Base-by-base conservation (phyloP, 2,797 vertebrate species). In the Bryconaethiops microstoma region DNA sequence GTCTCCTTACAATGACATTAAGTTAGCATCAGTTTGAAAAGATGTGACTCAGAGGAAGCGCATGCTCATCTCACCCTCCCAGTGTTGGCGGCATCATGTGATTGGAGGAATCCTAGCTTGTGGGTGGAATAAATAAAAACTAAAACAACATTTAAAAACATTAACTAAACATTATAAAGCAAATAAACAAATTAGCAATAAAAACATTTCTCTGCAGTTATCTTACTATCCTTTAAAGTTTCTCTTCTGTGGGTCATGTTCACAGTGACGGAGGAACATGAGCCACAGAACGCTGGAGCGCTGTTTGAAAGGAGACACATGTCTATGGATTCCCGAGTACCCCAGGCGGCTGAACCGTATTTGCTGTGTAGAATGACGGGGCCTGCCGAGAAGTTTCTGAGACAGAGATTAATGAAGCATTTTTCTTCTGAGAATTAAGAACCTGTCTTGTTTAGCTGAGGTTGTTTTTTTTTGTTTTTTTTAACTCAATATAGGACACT, bases 351-450 rank as follows among this genome's bases (percentile, higher is more conserved):
- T 52, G 23, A 8, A 29, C 23, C 23, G 8, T 29, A 54, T 71
- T 25, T 54, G 42, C 48, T 54, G 7, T 7, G 13, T 54, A 69
- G 21, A 69, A 69, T 23, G 67, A 67, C 64, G 4, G 8, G 19
- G 19, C 21, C 45, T 25, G 13, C 42, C 10, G 14, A 72, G 23
- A 71, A 70, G 2, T 50, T 71, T 52, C 48, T 50, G 9, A 7
- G 50, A 40, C 25, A 0, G 39, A 40, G 70, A 55, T 35, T n/a
- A 40, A 73, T 35, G 54, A 29, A 55, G 12, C 69, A 48, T 14
- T 54, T 72, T 72, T 71, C 52, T 74, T 74, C 54, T 74, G 54
- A 74, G 54, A 74, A 74, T 74, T 57, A 57, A 45, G 16, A 64
- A 64, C 4, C 23, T 65, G 23, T 39, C 17, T 52, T 63, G 42